Percentiles rank a stretch among this genome's conserved stretches.
Evolutionary conservation across 2,888 invertebrate species (phyloP).

Genomic region (Drosophila siamana): DNA sequence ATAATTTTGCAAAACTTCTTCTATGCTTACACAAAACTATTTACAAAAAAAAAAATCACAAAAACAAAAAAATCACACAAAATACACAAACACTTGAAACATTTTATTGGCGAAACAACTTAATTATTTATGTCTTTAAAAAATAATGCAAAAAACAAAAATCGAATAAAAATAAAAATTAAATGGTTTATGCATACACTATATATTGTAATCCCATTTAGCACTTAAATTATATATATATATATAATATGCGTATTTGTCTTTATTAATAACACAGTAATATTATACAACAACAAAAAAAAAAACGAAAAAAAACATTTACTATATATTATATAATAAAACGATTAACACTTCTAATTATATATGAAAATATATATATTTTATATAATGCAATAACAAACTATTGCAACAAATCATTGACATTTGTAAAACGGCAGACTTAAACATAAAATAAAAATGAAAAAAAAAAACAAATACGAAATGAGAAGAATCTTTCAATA

Average conservation of each 20-base stretch:
- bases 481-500: slow-evolving; percentile 77
- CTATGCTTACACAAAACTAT: slow-evolving; percentile 68
- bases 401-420: slow-evolving; percentile 30
- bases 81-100: slow-evolving; percentile 55
- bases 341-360: slow-evolving; percentile 69
- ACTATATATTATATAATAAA: slow-evolving; percentile 72
- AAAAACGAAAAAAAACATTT: slow-evolving; percentile 65
- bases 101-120: slow-evolving; percentile 77
- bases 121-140: slow-evolving; percentile 54
- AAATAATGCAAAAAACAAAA: slow-evolving; percentile 43
- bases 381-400: slow-evolving; percentile 60
- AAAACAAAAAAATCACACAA: slow-evolving; percentile 23
- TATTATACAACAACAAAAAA: slow-evolving; percentile 56
- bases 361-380: slow-evolving; percentile 56
- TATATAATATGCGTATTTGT: slow-evolving; percentile 75
- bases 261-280: slow-evolving; percentile 81
- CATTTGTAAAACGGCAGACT: slow-evolving; percentile 75
- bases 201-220: slow-evolving; percentile 71
- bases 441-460: slow-evolving; percentile 61
- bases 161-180: slow-evolving; percentile 32
- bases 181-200: slow-evolving; percentile 47
- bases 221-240: slow-evolving; percentile 61
- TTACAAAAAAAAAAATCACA: slow-evolving; percentile 63
- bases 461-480: slow-evolving; percentile 49
- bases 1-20: slow-evolving; percentile 70